Evolutionary conservation across 92 coral and sea anemone genomes (phyloP), one percentile per base, ranked within the genome.

Genomic region (Siderastrea radians): DNA sequence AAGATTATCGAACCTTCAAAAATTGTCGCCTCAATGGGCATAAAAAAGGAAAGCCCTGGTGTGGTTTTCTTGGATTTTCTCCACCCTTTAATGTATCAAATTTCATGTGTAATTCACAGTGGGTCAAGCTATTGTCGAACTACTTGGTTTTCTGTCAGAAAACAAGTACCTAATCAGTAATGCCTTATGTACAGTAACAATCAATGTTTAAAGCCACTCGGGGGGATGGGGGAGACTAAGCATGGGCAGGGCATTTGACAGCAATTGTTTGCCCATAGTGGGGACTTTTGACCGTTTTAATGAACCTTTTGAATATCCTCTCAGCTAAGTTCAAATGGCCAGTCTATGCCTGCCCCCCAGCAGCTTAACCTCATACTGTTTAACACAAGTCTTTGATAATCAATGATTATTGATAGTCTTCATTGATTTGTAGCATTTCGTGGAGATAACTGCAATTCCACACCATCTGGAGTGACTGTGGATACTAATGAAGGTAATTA

Each of bases 321-420:
- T 5, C 2, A 59, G 47, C 61, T 81, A 17, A 67, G 44, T 67
- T 49, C 85, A 81, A 81, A 67, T 81, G 64, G 75, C 85, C 68
- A 62, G 16, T 76, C 55, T 67, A 67, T 49, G 63, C 76, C 85
- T 61, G 48, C n/a, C 75, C 85, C 49, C 74, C 74, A 26, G 38
- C 38, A 26, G 38, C 38, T 26, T 26, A 26, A 26, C 38, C 38
- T 26, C 38, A 26, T 26, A 26, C 38, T 26, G 38, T 26, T 26
- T 26, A 26, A 26, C 38, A 26, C 38, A 26, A 26, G 38, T 26
- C 38, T 26, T 26, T 26, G 38, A 26, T 26, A 26, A 26, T 26
- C 38, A 26, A 26, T 26, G 38, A 26, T 26, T 26, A 26, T 26
- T 26, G 38, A 26, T 26, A 26, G 38, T 26, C 38, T 26, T 26